Evolutionary conservation across 2,113 vertebrate genomes (phyloP).

Genomic region (Pyrgilauda ruficollis): DNA sequence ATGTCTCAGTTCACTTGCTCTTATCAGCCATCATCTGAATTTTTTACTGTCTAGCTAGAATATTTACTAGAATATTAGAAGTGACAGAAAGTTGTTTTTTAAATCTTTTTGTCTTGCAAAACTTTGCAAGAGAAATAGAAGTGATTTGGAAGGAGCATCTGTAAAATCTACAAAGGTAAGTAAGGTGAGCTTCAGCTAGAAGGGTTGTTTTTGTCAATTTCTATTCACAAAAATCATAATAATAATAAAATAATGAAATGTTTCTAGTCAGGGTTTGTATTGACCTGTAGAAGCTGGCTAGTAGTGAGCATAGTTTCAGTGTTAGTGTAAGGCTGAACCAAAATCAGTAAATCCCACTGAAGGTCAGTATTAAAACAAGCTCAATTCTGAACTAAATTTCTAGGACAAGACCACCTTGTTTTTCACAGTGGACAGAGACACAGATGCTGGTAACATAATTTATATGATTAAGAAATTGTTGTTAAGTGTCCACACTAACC

Average conservation of each 20-base stretch:
- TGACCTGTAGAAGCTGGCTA: background rate
- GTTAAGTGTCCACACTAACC: background rate
- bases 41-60: background rate
- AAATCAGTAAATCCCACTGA: background rate
- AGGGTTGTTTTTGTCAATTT: background rate
- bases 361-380: background rate
- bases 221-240: background rate
- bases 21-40: background rate
- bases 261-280: background rate
- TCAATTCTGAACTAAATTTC: background rate
- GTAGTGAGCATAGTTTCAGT: background rate
- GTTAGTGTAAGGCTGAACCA: background rate
- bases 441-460: background rate
- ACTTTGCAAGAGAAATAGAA: background rate
- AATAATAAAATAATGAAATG: too few species aligned
- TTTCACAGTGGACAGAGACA: background rate
- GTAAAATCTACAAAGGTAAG: background rate
- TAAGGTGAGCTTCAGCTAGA: background rate
- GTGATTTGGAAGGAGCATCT: background rate
- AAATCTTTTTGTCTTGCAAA: background rate
- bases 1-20: background rate
- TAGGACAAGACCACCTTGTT: background rate
- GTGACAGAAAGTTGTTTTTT: background rate
- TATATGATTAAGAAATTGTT: background rate
- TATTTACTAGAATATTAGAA: background rate